A percentile compares a stretch with the other conserved stretches of the same genome.
These are phyloP conservation scores for Chydorus sphaericus DNA, from an alignment of 2,888 invertebrate genomes.

Conservation along the genomic window DNA sequence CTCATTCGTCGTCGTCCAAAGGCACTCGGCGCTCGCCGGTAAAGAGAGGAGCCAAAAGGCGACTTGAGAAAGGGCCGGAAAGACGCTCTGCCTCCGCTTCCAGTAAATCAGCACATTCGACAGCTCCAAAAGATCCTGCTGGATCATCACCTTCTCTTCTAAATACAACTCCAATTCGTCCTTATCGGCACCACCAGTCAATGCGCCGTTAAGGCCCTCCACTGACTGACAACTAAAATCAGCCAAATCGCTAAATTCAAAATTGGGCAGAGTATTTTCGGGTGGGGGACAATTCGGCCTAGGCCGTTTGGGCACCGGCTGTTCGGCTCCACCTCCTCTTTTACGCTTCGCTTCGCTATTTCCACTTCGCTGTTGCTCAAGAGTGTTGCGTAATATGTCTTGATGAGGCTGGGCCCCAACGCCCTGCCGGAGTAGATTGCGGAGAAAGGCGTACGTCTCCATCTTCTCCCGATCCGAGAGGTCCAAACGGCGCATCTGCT, in stretches of 20 bases:
- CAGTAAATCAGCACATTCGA: conserved; percentile 11
- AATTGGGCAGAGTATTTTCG: neutral
- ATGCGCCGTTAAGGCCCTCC: neutral
- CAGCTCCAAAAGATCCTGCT: conserved; percentile 9
- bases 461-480: conserved; percentile 9
- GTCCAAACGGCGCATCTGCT: conserved; percentile 9
- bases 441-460: conserved; percentile 8
- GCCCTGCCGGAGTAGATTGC: conserved; percentile 3
- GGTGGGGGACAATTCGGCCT: neutral
- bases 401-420: neutral
- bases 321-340: neutral
- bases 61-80: conserved; percentile 3
- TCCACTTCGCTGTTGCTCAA: neutral
- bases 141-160: conserved; percentile 11
- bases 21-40: neutral
- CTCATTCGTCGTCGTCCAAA: neutral
- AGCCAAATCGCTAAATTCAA: conserved; percentile 9
- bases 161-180: conserved; percentile 12
- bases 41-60: conserved; percentile 12
- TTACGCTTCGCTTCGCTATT: conserved; percentile 6
- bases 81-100: conserved; percentile 1
- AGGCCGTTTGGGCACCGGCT: conserved; percentile 8
- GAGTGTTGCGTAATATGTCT: neutral
- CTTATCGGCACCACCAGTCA: neutral
- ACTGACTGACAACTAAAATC: conserved; percentile 10